These are phyloP conservation scores for Cottus gobio DNA, from an alignment of 2,113 vertebrate species.

Conservation along the genomic window DNA sequence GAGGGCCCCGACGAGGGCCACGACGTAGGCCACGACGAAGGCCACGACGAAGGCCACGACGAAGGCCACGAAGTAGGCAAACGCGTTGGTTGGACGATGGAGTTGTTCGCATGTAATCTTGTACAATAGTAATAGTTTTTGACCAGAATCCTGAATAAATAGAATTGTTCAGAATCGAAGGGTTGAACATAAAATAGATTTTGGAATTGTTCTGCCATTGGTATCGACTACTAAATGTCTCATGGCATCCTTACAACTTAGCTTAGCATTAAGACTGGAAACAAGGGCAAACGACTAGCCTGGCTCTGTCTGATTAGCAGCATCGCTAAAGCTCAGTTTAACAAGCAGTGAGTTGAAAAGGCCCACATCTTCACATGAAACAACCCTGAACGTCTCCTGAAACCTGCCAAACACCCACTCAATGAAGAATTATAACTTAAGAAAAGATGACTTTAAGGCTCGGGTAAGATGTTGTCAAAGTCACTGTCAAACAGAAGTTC, in stretches of 20 bases:
- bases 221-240: background rate
- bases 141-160: too few relatives aligned
- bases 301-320: background rate
- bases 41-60: too few relatives aligned
- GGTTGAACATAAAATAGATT: background rate
- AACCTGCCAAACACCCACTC: background rate
- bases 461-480: background rate
- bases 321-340: background rate
- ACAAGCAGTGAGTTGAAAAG: conserved; percentile 12
- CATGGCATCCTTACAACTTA: background rate
- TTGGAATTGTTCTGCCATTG: background rate
- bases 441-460: background rate
- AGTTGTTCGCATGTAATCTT: too few relatives aligned
- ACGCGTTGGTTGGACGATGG: too few relatives aligned
- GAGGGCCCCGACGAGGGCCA: too few relatives aligned
- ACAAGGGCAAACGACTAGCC: background rate
- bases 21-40: too few relatives aligned
- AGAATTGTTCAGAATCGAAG: background rate
- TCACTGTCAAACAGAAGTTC: conserved; percentile 13
- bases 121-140: too few relatives aligned
- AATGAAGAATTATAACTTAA: background rate
- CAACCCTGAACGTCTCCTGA: background rate
- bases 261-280: background rate
- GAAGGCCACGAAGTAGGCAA: too few relatives aligned
- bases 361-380: background rate